Evolutionary conservation across 2,888 invertebrate species (phyloP).

Genomic region (Steromphala cineraria): DNA sequence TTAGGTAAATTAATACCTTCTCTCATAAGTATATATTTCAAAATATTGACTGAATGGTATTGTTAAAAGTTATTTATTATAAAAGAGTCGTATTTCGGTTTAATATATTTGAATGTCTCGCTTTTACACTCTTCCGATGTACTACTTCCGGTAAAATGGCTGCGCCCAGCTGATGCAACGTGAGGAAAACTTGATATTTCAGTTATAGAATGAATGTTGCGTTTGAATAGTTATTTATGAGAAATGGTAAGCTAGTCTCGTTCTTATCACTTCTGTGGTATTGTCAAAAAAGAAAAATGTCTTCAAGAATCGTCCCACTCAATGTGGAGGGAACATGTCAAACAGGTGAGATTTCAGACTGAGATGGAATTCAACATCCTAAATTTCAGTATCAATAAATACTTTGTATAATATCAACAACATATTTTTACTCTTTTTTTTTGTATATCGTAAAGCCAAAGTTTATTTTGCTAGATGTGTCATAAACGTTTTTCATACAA

Average conservation of each 20-base stretch:
- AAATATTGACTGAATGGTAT: no score
- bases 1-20: no score
- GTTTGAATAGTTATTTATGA: background rate
- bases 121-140: background rate
- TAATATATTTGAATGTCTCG: background rate
- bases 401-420: no score
- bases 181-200: conserved; percentile 18
- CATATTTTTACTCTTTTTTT: no score
- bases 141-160: conserved; percentile 27
- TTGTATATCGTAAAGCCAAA: no score
- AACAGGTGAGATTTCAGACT: no score
- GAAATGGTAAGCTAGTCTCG: background rate
- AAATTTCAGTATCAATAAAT: no score
- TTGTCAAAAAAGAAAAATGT: background rate
- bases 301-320: background rate
- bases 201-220: background rate
- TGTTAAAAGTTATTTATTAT: no score
- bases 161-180: conserved; percentile 42
- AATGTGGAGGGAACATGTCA: background rate
- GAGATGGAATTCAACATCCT: no score
- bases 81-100: background rate
- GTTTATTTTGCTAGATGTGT: no score
- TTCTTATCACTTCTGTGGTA: background rate
- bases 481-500: no score
- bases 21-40: no score